Percentiles rank a stretch among this genome's conserved stretches.
Evolutionary conservation across 1,140 invertebrate genomes (phyloP).

Genomic region (Drosophila lacertosa): DNA sequence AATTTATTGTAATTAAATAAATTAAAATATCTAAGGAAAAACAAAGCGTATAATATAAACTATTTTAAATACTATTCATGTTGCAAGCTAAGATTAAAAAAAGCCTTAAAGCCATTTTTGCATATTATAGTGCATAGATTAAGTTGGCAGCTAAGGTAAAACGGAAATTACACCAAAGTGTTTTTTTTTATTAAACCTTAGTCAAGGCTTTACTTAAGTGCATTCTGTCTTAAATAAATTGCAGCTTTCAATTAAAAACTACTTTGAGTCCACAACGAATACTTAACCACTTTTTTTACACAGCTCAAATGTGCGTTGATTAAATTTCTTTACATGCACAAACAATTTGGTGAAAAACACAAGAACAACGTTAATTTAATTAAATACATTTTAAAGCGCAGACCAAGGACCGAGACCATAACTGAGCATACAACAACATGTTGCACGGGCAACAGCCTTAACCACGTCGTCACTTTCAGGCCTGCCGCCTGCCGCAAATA

Average conservation of each 20-base stretch:
- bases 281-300: not conserved
- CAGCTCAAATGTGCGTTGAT: not conserved
- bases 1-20: too few species aligned
- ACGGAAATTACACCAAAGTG: too few species aligned
- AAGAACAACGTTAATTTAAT: slow-evolving; percentile 47
- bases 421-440: slow-evolving; percentile 57
- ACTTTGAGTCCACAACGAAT: not conserved
- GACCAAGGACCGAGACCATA: not conserved
- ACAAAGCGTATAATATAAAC: too few species aligned
- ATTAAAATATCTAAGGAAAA: too few species aligned
- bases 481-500: slow-evolving; percentile 74
- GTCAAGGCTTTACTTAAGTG: too few species aligned
- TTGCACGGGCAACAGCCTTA: slow-evolving; percentile 45
- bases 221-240: not conserved
- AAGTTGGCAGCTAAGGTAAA: too few species aligned
- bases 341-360: not conserved
- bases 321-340: not conserved
- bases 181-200: too few species aligned
- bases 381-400: slow-evolving; percentile 50
- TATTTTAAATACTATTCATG: too few species aligned
- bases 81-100: too few species aligned
- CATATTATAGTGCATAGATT: too few species aligned
- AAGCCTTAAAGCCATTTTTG: too few species aligned
- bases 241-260: not conserved
- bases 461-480: slow-evolving; percentile 60